Percentiles rank a stretch among this genome's conserved stretches.
phyloP scores from a whole-genome alignment of 2,797 vertebrate genomes.

The Anableps anableps region DNA sequence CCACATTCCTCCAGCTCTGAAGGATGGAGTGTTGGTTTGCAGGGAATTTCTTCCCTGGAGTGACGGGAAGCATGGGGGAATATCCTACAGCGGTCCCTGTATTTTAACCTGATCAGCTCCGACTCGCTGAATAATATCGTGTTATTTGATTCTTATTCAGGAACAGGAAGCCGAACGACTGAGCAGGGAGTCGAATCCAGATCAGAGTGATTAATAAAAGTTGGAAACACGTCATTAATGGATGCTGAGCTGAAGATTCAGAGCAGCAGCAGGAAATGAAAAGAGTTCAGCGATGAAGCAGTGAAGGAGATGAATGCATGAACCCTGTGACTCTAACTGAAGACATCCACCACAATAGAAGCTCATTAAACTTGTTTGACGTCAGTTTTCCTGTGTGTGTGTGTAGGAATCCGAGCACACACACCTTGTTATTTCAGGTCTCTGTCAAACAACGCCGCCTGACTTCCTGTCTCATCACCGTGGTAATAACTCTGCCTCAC shows the following conservation, averaged over 20 bases:
- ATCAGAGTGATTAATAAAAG: conserved; percentile 7
- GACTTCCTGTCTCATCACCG: conserved; percentile 33
- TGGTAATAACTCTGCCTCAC: conserved; percentile 13
- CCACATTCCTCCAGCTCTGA: too few species aligned
- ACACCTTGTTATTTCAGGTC: conserved; percentile 19
- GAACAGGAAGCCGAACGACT: neutral
- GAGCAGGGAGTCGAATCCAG: neutral
- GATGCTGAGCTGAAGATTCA: neutral
- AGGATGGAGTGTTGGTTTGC: too few species aligned
- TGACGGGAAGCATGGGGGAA: too few species aligned
- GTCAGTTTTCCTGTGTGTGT: conserved; percentile 24
- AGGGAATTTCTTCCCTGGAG: too few species aligned
- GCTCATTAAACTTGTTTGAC: conserved; percentile 39
- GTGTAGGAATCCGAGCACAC: conserved; percentile 1
- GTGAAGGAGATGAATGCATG: conserved; percentile 23
- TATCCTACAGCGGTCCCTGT: too few species aligned
- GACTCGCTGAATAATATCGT: neutral
- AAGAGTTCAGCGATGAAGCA: conserved; percentile 8
- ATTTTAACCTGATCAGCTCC: neutral
- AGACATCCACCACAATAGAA: conserved; percentile 11
- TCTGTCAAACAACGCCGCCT: conserved; percentile 26
- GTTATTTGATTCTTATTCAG: neutral
- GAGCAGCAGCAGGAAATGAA: conserved; percentile 19
- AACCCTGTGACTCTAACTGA: conserved; percentile 20
- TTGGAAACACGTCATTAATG: neutral